These are phyloP conservation scores for Cyclophora punctaria DNA, from an alignment of 2,888 invertebrate genomes.

Conservation along the genomic window DNA sequence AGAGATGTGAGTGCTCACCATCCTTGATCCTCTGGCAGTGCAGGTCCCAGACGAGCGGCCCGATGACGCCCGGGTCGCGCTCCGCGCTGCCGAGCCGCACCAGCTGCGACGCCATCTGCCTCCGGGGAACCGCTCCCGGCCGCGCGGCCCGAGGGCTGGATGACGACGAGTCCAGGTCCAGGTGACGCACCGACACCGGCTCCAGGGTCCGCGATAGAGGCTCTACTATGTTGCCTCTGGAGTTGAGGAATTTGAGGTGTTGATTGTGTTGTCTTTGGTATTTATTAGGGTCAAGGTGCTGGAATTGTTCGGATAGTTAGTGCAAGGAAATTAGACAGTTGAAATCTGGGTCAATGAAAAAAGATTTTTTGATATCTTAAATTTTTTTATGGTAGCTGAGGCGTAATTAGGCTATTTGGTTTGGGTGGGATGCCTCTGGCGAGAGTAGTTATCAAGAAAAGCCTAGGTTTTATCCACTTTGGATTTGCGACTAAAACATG, in stretches of 20 bases:
- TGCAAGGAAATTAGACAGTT: no score
- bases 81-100: slow-evolving; percentile 82
- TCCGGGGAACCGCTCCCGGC: slow-evolving; percentile 45
- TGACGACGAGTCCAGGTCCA: slow-evolving; percentile 74
- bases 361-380: not conserved
- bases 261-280: no score
- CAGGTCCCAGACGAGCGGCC: slow-evolving; percentile 88
- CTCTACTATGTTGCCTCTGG: slow-evolving; percentile 82
- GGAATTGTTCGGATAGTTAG: no score
- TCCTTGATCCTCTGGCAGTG: slow-evolving; percentile 81
- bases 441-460: no score
- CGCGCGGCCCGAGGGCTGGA: slow-evolving; percentile 34
- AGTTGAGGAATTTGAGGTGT: slow-evolving; percentile 2
- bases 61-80: slow-evolving; percentile 88
- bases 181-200: slow-evolving; percentile 83
- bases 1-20: slow-evolving; percentile 36
- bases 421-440: no score
- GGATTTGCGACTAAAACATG: no score
- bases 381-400: not conserved
- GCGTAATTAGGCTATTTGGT: no score
- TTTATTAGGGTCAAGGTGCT: no score
- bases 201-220: slow-evolving; percentile 86
- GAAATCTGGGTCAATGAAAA: no score
- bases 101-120: slow-evolving; percentile 67
- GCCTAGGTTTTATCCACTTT: no score